phyloP scores from a whole-genome alignment of 1,140 invertebrate species.

The Drosophila baimaii region DNA sequence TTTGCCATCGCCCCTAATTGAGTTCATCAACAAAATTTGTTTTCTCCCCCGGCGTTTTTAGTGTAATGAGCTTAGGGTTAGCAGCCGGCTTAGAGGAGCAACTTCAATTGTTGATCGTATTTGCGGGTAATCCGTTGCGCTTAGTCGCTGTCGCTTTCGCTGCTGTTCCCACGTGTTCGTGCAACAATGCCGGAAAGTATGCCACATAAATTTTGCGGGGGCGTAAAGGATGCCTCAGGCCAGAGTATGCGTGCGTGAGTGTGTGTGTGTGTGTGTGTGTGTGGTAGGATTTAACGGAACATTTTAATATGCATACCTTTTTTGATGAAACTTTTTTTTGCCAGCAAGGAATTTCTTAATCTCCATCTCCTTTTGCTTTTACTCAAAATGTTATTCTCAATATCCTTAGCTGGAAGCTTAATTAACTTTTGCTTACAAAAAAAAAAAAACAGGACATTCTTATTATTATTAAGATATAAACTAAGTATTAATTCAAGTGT shows the following conservation, averaged over 20 bases:
- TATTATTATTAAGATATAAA: no score
- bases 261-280: conserved; percentile 1
- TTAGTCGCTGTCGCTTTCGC: conserved; percentile 61
- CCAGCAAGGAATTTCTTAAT: conserved; percentile 35
- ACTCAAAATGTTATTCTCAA: background rate
- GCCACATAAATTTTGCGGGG: conserved; percentile 33
- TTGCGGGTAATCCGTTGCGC: conserved; percentile 67
- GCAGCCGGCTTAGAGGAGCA: conserved; percentile 52
- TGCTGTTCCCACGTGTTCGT: conserved; percentile 23
- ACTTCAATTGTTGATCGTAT: conserved; percentile 63
- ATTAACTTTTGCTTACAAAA: background rate
- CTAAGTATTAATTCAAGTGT: background rate
- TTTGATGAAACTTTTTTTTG: conserved; percentile 21
- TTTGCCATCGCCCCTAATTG: conserved; percentile 57
- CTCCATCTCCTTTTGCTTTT: background rate
- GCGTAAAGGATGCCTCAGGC: background rate
- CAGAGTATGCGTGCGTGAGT: background rate
- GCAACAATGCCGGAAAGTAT: conserved; percentile 39
- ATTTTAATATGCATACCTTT: conserved; percentile 32
- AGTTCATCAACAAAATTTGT: conserved; percentile 75
- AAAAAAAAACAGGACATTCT: background rate
- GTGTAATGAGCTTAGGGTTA: conserved; percentile 61
- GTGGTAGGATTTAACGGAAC: conserved; percentile 6
- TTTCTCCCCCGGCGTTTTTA: conserved; percentile 8
- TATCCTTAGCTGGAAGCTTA: background rate